Evolutionary conservation across 2,797 vertebrate genomes (phyloP).

Genomic region (Petrocephalus sullivani): DNA sequence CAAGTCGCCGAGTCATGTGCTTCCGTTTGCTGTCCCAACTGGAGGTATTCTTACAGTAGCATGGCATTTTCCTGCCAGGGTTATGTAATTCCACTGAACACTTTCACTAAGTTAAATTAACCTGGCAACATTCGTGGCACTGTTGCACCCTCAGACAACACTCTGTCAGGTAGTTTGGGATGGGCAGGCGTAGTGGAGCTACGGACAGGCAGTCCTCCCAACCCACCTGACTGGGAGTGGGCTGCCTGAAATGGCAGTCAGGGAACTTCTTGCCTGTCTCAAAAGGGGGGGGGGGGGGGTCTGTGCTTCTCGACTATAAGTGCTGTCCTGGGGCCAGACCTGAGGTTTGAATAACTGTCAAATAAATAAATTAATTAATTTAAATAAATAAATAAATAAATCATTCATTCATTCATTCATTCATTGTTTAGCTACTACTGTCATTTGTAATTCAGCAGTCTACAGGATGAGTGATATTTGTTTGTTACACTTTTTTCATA

Average conservation of each 20-base stretch:
- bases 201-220: background rate
- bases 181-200: background rate
- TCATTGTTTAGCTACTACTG: background rate
- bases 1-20: background rate
- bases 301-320: background rate
- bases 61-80: background rate
- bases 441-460: background rate
- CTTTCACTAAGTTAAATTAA: background rate
- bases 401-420: background rate
- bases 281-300: background rate
- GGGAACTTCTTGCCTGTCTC: no score
- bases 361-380: no score
- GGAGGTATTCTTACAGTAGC: background rate
- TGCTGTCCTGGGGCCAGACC: background rate
- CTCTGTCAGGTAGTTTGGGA: background rate
- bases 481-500: background rate
- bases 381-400: no score
- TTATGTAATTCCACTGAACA: background rate
- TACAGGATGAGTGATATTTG: background rate
- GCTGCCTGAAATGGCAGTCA: no score
- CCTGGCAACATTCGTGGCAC: background rate
- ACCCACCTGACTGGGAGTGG: background rate
- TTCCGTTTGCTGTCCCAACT: background rate
- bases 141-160: background rate
- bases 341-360: no score